Percentiles rank a stretch among this genome's conserved stretches.
Evolutionary conservation across 1,140 invertebrate species (phyloP).

Genomic region (Maconellicoccus hirsutus): DNA sequence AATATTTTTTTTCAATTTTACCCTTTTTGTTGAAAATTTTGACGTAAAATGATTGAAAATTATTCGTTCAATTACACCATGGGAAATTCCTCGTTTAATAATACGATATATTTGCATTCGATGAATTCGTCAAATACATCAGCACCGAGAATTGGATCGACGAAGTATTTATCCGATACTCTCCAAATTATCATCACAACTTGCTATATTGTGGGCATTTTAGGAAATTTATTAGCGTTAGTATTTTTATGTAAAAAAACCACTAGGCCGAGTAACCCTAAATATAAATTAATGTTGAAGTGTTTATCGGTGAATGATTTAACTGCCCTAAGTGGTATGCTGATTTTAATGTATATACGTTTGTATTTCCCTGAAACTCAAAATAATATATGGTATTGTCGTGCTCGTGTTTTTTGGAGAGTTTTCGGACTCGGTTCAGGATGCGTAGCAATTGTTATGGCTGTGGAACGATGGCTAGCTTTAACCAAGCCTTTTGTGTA

Average conservation of each 20-base stretch:
- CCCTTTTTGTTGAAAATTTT: no score
- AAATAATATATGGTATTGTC: slow-evolving; percentile 43
- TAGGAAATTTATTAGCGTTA: slow-evolving; percentile 48
- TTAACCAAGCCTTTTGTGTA: slow-evolving; percentile 76
- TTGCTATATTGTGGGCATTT: slow-evolving; percentile 44
- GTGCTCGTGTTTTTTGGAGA: slow-evolving; percentile 55
- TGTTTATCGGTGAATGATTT: slow-evolving; percentile 68
- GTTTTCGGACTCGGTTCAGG: slow-evolving; percentile 75
- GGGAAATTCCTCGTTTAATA: neutral
- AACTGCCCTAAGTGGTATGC: slow-evolving; percentile 45
- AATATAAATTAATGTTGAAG: slow-evolving; percentile 65
- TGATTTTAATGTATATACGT: slow-evolving; percentile 46
- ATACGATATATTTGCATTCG: neutral
- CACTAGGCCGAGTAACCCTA: slow-evolving; percentile 45
- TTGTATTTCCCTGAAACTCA: slow-evolving; percentile 37
- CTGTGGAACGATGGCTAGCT: slow-evolving; percentile 69
- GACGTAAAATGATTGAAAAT: no score
- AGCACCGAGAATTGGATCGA: neutral
- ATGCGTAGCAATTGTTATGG: slow-evolving; percentile 76
- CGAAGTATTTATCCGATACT: neutral
- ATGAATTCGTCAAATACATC: neutral
- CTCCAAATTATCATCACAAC: slow-evolving; percentile 40
- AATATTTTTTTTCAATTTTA: neutral
- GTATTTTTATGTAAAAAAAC: slow-evolving; percentile 41
- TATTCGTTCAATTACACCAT: neutral